Base-by-base conservation (phyloP, 2,888 invertebrate species). In the Gisinianus flammeolus region DNA sequence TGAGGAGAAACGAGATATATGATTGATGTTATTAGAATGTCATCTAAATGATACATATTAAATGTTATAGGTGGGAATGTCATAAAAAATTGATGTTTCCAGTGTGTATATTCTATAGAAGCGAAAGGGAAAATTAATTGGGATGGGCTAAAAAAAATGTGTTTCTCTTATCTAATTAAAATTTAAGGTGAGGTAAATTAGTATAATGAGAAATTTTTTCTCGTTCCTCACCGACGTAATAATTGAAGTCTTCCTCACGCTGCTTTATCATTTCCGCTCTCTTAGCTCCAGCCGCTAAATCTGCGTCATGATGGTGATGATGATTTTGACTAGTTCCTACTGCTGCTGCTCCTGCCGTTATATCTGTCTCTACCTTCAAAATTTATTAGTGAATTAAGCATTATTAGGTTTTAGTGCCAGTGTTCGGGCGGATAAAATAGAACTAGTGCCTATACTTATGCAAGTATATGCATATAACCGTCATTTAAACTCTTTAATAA, bases 171-270 rank as follows among this genome's bases (percentile, higher is more conserved):
- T 66, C 30, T 28, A 74, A 67, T 66, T 66, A 62, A 19, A 73
- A 1, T n/a, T n/a, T n/a, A 62, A 62, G 44, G 22, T 24, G 19
- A 6, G 26, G n/a, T 19, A 66, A 74, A 74, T 74, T 52, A 74
- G 22, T 56, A 26, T 62, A 58, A 24, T 24, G 33, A 54, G 74
- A 64, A 74, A 22, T 64, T 64, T 64, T 64, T 16, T 33, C 73
- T 12, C 68, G 16, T 35, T 44, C 31, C 86, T 86, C 85, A 88
- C 89, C 89, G 77, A 89, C 86, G 83, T 88, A 89, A 84, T 88
- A 88, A 35, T 87, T 86, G 81, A 89, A 87, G 82, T 87, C 87
- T 28, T 89, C 88, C 78, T 88, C 87, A 0, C 86, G 86, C 83
- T 0, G 87, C 87, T 83, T 88, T 87, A 83, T 88, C 87, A 10